Evolutionary conservation across 2,113 vertebrate species (phyloP).

Genomic region (Vireo altiloquus): DNA sequence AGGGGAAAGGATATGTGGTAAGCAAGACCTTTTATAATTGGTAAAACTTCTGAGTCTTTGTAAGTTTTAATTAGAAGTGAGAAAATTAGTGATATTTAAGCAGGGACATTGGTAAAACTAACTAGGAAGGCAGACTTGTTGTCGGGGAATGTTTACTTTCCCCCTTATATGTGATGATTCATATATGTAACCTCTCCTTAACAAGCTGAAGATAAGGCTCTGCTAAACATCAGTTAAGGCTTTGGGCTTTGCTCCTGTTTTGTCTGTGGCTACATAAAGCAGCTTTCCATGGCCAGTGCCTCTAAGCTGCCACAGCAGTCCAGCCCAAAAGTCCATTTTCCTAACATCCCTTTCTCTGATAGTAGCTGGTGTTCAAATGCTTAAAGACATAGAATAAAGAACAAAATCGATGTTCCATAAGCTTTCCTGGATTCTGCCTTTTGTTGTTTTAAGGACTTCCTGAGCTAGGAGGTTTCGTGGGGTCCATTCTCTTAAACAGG

Average conservation of each 20-base stretch:
- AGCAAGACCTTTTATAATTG: background rate
- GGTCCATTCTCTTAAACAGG: background rate
- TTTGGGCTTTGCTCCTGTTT: background rate
- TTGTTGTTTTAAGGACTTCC: background rate
- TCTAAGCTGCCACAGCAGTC: background rate
- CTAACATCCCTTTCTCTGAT: background rate
- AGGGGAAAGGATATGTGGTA: background rate
- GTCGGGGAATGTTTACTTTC: background rate
- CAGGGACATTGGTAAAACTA: background rate
- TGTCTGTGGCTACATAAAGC: background rate
- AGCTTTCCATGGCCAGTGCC: background rate
- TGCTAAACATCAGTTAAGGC: background rate
- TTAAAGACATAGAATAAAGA: background rate
- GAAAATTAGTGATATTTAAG: background rate
- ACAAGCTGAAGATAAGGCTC: background rate
- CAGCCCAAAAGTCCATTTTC: background rate
- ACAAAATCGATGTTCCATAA: background rate
- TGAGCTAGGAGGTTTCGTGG: background rate
- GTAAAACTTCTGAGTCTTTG: background rate
- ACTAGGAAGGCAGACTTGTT: background rate
- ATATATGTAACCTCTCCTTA: background rate
- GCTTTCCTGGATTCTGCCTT: background rate
- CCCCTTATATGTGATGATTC: background rate
- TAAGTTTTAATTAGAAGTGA: background rate
- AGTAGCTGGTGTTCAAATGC: background rate